phyloP scores from a whole-genome alignment of 2,797 vertebrate species.

The Crenichthys baileyi region DNA sequence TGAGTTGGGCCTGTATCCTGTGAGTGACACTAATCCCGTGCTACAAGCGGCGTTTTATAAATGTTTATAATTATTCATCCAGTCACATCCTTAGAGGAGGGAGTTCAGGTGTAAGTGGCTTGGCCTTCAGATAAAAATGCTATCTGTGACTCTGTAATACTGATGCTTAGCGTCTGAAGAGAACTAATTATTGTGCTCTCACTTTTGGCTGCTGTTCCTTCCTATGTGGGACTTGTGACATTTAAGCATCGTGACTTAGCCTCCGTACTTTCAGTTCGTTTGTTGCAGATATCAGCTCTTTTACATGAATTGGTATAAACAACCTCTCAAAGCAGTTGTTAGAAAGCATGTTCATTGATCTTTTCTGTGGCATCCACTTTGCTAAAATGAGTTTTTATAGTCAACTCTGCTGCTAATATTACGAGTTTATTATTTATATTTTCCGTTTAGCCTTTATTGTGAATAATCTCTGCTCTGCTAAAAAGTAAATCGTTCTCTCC shows the following conservation, averaged over 20 bases:
- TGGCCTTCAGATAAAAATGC: conserved; percentile 12
- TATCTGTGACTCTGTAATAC: conserved; percentile 33
- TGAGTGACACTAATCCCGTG: conserved; percentile 14
- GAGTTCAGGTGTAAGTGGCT: conserved; percentile 33
- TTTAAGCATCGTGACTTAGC: conserved; percentile 6
- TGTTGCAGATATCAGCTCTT: background rate
- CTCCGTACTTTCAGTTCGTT: background rate
- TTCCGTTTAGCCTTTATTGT: background rate
- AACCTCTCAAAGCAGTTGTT: background rate
- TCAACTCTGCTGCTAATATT: background rate
- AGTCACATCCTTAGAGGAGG: conserved; percentile 8
- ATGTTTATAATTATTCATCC: conserved; percentile 13
- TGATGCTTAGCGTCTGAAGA: conserved; percentile 24
- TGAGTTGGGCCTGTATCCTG: conserved; percentile 3
- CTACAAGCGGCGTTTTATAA: background rate
- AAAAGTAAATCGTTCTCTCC: background rate
- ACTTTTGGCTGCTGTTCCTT: conserved; percentile 31
- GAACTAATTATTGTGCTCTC: conserved; percentile 29
- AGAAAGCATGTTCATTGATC: background rate
- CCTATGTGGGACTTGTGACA: conserved; percentile 21
- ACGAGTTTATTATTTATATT: background rate
- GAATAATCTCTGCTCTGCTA: background rate
- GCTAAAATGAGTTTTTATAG: background rate
- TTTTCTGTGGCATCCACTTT: background rate
- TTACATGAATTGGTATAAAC: background rate